Base-by-base conservation (phyloP, 2,888 invertebrate species). In the Dasysyrphus albostriatus region DNA sequence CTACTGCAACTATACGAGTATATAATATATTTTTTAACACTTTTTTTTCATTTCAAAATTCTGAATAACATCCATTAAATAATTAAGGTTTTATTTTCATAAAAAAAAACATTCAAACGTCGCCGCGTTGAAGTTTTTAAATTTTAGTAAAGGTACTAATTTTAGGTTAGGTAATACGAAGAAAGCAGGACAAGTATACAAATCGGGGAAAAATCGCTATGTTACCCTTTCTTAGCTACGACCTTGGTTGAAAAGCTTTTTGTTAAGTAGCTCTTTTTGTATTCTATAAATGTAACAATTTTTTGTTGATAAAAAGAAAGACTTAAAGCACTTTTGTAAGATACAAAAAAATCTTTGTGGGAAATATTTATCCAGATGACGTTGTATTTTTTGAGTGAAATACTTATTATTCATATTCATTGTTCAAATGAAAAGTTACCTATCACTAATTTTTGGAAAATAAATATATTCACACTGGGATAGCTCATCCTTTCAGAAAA, bases 401-500 rank as follows among this genome's bases (percentile, higher is more conserved):
- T 65, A 16, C 24, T 42, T 29, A 32, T 7, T 63, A 42, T 65
- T 65, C 65, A 47, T 63, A 42, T 65, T 65, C 65, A 47, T 47
- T 65, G 65, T 47, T 19, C 44, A 16, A 47, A 14, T n/a, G 7
- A 47, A 65, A 47, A 47, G 65, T 65, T n/a, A n/a, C 34, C 34
- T 47, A 47, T 47, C 44, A 42, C 16, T 16, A 58, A 32, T 58
- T 5, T 42, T 63, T 14, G 44, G 29, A 42, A 19, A 32, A 54
- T 54, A 54, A 14, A 32, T 7, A 3, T 47, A 5, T 3, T 7
- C 1, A 24, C 3, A 2, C 24, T 24, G 24, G 24, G 24, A 24
- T 3, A 24, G 2, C 24, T 24, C 24, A 24, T 2, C 24, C 9
- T 16, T 47, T 39, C 14, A 44, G 6, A n/a, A n/a, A 44, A 44